Evolutionary conservation across 2,797 vertebrate species (phyloP), one percentile per base, ranked within the genome.

Genomic region (Cirrhinus mrigala): DNA sequence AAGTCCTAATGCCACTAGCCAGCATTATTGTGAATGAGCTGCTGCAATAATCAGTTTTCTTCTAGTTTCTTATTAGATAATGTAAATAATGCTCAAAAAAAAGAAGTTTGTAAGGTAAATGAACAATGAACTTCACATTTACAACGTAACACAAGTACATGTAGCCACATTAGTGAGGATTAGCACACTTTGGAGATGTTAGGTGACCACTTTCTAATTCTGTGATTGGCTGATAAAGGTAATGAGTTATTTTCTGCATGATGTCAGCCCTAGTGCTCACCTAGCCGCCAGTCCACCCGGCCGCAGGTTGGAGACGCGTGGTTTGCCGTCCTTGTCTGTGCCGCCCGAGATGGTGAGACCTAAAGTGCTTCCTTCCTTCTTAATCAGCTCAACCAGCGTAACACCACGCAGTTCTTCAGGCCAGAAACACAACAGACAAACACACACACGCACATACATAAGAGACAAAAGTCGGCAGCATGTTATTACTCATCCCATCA

Each of bases 281-380:
- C 98, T 97, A 87, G 98, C 97, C 0, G 98, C 98, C n/a, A 99
- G 94, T 9, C 98, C 98, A 77, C 97, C 98, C 0, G 97, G 97
- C 29, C 98, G 95, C 62, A 99, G 93, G 92, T 98, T 99, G 14
- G 98, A 99, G 75, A 99, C 98, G 60, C 98, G 93, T 7, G 98
- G 98, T 87, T 97, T 99, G 46, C 98, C 98, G 1, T 99, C 98
- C 91, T 99, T 99, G 95, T 99, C 98, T 0, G 98, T 98, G 54
- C 98, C 98, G 11, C 98, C 98, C 0, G 98, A 99, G 92, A 99
- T 97, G 81, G 98, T 99, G 87, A 99, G 96, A 46, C 98, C 98
- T 0, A 99, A 93, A 0, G 98, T 98, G 93, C 97, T 98, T 88
- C 98, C 98, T 82, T 99, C 98, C 75, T 97, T 98, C 93, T 99